Conservation (phyloP, 2,888 invertebrate genomes). For the Gymnoscelis rufifasciata region DNA sequence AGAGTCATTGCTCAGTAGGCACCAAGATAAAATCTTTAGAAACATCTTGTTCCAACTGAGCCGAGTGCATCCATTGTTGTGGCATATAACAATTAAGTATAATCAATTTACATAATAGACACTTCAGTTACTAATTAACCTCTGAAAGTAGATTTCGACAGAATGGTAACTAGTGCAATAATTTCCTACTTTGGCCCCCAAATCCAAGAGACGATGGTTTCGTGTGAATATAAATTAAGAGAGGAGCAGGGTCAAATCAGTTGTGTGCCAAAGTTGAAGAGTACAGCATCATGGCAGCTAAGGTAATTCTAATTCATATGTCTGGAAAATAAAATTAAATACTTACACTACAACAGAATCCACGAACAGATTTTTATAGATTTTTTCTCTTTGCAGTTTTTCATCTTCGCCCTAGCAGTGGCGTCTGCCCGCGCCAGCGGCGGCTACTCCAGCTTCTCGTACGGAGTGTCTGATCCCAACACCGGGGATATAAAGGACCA, state of each 20-base stretch:
- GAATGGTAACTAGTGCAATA: constrained; percentile 39
- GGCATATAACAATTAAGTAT: constrained; percentile 37
- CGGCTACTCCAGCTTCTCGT: constrained; percentile 56
- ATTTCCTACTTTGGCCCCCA: constrained; percentile 56
- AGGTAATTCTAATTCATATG: constrained; percentile 40
- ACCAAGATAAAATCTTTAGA: constrained; percentile 1
- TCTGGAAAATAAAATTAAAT: constrained; percentile 1
- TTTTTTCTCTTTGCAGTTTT: constrained; percentile 46
- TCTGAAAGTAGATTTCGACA: constrained; percentile 47
- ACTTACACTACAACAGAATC: too few species aligned
- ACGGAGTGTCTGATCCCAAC: constrained; percentile 58
- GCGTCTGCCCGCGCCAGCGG: constrained; percentile 44
- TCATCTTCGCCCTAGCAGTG: constrained; percentile 46
- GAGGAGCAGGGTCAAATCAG: constrained; percentile 42
- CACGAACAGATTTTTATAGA: background rate
- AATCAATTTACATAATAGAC: constrained; percentile 46
- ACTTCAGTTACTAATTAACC: constrained; percentile 48
- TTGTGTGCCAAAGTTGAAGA: constrained; percentile 42
- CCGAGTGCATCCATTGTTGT: constrained; percentile 36
- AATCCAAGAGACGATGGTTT: constrained; percentile 43
- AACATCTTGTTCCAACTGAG: constrained; percentile 11
- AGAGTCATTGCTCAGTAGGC: background rate
- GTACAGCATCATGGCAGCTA: constrained; percentile 50
- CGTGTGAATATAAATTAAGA: constrained; percentile 56
- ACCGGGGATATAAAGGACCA: constrained; percentile 66